These are phyloP conservation scores for Sula dactylatra DNA, from an alignment of 2,113 vertebrate genomes.

Conservation along the genomic window DNA sequence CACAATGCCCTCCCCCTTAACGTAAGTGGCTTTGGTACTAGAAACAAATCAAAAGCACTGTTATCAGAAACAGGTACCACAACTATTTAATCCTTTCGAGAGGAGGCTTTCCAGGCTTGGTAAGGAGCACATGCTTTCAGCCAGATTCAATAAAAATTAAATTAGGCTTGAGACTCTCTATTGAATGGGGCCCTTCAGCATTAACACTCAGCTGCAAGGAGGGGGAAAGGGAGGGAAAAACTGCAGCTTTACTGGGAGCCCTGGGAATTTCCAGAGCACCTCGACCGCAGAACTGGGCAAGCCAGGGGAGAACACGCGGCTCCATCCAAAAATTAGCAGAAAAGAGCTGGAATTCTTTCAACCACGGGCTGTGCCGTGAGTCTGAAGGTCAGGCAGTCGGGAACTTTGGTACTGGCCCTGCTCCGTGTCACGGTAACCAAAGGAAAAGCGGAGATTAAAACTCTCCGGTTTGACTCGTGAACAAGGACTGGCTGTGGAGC, in stretches of 20 bases:
- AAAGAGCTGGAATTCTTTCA: neutral
- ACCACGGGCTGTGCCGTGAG: accelerated
- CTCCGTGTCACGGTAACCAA: neutral
- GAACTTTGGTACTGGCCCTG: neutral
- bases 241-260: neutral
- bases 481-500: neutral
- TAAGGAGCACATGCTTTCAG: neutral
- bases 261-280: neutral
- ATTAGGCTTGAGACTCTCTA: neutral
- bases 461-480: neutral
- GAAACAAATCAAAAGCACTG: neutral
- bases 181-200: neutral
- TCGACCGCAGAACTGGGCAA: neutral
- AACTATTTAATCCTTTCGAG: neutral
- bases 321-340: accelerated
- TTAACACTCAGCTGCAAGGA: neutral
- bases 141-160: neutral
- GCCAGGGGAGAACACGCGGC: neutral
- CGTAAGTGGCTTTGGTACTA: neutral
- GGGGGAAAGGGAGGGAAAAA: neutral
- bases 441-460: neutral
- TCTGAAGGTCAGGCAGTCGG: neutral
- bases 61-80: neutral
- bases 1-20: neutral
- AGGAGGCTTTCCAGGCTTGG: neutral